phyloP scores from a whole-genome alignment of 2,888 invertebrate species.

The Tipula vernalis region DNA sequence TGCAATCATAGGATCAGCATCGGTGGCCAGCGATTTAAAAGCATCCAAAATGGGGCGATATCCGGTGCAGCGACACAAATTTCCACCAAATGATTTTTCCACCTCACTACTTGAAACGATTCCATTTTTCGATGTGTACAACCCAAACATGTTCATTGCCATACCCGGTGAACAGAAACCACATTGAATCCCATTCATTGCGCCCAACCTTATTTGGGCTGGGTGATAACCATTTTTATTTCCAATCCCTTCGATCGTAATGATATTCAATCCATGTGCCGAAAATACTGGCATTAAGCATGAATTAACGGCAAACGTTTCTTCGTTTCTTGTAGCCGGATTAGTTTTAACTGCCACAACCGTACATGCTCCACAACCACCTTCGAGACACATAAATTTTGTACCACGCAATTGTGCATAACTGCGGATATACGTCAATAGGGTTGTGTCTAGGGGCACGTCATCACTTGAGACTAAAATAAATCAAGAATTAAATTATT shows the following conservation, averaged over 20 bases:
- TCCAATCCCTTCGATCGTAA: conserved; percentile 55
- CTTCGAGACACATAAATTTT: conserved; percentile 46
- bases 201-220: conserved; percentile 44
- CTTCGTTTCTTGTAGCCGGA: conserved; percentile 15
- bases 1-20: conserved; percentile 24
- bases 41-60: conserved; percentile 38
- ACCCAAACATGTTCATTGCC: conserved; percentile 27
- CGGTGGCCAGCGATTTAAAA: conserved; percentile 40
- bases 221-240: conserved; percentile 47
- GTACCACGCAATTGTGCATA: conserved; percentile 41
- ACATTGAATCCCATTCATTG: conserved; percentile 51
- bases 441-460: conserved; percentile 27
- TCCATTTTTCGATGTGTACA: neutral
- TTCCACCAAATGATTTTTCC: neutral
- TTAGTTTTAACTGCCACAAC: conserved; percentile 32
- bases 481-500: neutral
- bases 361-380: conserved; percentile 47
- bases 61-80: neutral
- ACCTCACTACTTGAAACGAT: neutral
- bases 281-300: conserved; percentile 23
- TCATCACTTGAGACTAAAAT: neutral
- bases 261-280: conserved; percentile 49
- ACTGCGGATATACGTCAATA: conserved; percentile 42
- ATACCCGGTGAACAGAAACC: conserved; percentile 61
- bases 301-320: neutral